Conservation (phyloP, 2,888 invertebrate genomes). For the Cheiracanthium punctorium region DNA sequence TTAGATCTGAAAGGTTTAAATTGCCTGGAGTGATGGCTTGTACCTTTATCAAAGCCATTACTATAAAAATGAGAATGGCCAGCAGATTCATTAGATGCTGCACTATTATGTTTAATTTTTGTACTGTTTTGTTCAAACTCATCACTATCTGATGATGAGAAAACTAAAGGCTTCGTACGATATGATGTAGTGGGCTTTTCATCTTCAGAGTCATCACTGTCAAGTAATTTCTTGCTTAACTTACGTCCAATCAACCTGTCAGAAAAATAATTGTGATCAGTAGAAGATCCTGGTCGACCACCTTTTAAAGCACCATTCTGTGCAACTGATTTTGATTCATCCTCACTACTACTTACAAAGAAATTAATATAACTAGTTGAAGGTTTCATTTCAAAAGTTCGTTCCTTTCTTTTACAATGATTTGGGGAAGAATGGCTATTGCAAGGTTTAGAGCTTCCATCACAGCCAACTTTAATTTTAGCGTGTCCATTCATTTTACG, state of each 20-base stretch:
- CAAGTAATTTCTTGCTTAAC: slow-evolving; percentile 23
- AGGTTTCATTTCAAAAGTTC: background rate
- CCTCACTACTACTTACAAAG: slow-evolving; percentile 56
- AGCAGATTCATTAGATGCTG: slow-evolving; percentile 2
- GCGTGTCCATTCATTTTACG: background rate
- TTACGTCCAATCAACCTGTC: slow-evolving; percentile 35
- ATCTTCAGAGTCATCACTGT: slow-evolving; percentile 44
- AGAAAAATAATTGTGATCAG: slow-evolving; percentile 1
- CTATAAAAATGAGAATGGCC: slow-evolving; percentile 12
- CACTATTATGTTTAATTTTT: background rate
- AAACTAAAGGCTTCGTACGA: slow-evolving; percentile 28
- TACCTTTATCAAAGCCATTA: background rate
- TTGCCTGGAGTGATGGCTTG: background rate
- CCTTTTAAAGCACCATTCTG: slow-evolving; percentile 60
- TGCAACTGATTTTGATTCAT: slow-evolving; percentile 26
- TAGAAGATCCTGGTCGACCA: slow-evolving; percentile 27
- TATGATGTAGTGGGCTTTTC: slow-evolving; percentile 14
- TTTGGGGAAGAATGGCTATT: background rate
- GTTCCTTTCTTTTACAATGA: background rate
- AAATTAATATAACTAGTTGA: slow-evolving; percentile 21
- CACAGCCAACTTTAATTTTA: background rate
- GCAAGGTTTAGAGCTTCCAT: background rate
- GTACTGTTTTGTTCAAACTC: background rate
- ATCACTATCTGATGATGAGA: slow-evolving; percentile 58
- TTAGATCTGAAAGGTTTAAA: background rate